These are phyloP conservation scores for Iguana delicatissima DNA, from an alignment of 2,797 vertebrate species.

Conservation along the genomic window DNA sequence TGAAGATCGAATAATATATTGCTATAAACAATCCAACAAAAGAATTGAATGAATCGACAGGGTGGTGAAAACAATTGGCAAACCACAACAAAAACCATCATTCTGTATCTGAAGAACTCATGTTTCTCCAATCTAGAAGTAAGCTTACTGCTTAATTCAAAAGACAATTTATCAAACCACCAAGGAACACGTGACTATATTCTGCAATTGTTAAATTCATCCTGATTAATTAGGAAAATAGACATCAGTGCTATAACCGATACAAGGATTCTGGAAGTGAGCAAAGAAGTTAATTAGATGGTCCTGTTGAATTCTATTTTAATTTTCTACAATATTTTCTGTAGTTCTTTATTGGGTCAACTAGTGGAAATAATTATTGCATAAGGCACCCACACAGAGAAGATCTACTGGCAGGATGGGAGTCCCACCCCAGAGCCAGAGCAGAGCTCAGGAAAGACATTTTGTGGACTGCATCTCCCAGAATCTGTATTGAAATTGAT, in stretches of 20 bases:
- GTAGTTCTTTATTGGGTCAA: not conserved
- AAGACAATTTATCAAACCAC: not conserved
- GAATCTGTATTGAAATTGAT: not conserved
- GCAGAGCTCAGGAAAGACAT: not conserved
- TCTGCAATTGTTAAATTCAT: not conserved
- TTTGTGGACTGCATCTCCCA: not conserved
- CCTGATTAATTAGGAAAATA: not conserved
- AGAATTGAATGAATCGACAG: too few relatives aligned
- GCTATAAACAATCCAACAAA: too few relatives aligned
- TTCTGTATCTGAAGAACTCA: too few relatives aligned
- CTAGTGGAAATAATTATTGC: too few relatives aligned
- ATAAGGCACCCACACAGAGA: too few relatives aligned
- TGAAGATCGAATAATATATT: too few relatives aligned
- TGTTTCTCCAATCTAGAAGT: not conserved
- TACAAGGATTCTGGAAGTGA: not conserved
- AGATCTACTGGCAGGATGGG: not conserved
- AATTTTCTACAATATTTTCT: constrained; percentile 13
- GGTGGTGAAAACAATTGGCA: too few relatives aligned
- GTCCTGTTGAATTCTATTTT: not conserved
- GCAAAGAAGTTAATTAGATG: not conserved
- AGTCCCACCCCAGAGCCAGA: not conserved
- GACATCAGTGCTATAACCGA: not conserved
- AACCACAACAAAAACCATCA: too few relatives aligned
- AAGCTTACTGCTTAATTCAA: not conserved
- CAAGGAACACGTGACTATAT: not conserved